phyloP scores from a whole-genome alignment of 1,140 invertebrate genomes.

The Gyrodactylus salaris region DNA sequence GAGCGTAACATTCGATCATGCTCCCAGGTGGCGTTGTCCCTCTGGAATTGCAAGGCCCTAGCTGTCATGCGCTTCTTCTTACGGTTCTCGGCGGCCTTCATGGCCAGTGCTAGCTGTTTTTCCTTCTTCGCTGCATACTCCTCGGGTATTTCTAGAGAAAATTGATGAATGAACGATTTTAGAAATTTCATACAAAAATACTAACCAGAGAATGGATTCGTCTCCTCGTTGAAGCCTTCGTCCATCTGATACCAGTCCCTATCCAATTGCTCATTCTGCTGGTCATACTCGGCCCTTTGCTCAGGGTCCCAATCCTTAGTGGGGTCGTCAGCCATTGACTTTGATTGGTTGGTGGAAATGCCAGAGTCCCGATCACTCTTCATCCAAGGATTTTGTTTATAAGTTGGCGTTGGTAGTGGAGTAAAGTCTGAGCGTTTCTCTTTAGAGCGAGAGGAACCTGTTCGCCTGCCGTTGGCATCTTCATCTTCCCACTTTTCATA shows the following conservation, averaged over 20 bases:
- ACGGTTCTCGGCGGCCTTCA: background rate
- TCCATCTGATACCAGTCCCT: background rate
- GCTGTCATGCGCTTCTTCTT: slow-evolving; percentile 39
- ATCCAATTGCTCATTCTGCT: background rate
- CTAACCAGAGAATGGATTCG: background rate
- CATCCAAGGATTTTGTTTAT: background rate
- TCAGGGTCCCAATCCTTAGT: background rate
- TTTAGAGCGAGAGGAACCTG: too few species aligned
- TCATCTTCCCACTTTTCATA: background rate
- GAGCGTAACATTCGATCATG: slow-evolving; percentile 82
- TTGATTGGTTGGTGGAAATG: background rate
- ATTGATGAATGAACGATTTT: too few species aligned
- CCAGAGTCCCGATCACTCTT: background rate
- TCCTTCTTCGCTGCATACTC: background rate
- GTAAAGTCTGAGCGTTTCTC: too few species aligned
- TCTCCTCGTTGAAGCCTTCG: background rate
- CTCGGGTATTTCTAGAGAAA: background rate
- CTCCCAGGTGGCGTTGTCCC: slow-evolving; percentile 91
- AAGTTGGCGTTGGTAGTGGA: background rate
- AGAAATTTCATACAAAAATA: too few species aligned
- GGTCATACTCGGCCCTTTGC: background rate
- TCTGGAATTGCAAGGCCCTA: slow-evolving; percentile 54
- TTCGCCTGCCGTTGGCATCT: background rate
- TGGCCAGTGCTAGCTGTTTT: background rate
- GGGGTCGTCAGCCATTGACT: background rate